Percentiles rank a stretch among this genome's conserved stretches.
phyloP scores from a whole-genome alignment of 2,113 vertebrate species.

The Genyomyrus donnyi region DNA sequence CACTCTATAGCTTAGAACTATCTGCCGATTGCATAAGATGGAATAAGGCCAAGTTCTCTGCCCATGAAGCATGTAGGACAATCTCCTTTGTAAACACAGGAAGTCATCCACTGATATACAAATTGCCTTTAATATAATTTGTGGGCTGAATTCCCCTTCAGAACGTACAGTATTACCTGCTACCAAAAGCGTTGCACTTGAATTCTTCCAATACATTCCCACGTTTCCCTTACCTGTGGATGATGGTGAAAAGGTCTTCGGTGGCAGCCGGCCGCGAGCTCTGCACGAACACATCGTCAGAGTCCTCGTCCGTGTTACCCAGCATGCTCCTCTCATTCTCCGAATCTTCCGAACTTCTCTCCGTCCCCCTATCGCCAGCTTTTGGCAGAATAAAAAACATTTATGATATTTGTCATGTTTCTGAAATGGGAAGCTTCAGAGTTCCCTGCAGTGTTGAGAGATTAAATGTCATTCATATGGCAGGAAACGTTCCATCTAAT shows the following conservation, averaged over 20 bases:
- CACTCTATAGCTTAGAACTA: not conserved
- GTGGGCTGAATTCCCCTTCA: not conserved
- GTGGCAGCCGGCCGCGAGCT: slow-evolving; percentile 60
- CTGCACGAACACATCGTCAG: slow-evolving; percentile 69
- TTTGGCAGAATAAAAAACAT: not conserved
- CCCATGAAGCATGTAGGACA: not conserved
- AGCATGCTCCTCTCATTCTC: slow-evolving; percentile 55
- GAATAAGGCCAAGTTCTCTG: not conserved
- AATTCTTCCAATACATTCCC: not conserved
- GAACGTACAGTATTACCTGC: not conserved
- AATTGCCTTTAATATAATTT: not conserved
- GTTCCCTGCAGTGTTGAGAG: not conserved
- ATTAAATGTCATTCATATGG: not conserved
- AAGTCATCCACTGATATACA: not conserved
- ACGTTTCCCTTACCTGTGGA: slow-evolving; percentile 67
- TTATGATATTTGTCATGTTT: not conserved
- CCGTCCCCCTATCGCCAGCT: not conserved
- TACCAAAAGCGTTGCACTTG: not conserved
- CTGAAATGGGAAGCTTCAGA: not conserved
- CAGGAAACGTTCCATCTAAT: not conserved
- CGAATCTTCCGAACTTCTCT: slow-evolving; percentile 37
- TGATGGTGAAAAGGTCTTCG: slow-evolving; percentile 79
- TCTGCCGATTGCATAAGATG: not conserved
- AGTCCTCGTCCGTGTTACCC: slow-evolving; percentile 70
- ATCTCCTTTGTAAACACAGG: not conserved